phyloP scores from a whole-genome alignment of 2,888 invertebrate genomes.

The Leptopterna dolabrata region DNA sequence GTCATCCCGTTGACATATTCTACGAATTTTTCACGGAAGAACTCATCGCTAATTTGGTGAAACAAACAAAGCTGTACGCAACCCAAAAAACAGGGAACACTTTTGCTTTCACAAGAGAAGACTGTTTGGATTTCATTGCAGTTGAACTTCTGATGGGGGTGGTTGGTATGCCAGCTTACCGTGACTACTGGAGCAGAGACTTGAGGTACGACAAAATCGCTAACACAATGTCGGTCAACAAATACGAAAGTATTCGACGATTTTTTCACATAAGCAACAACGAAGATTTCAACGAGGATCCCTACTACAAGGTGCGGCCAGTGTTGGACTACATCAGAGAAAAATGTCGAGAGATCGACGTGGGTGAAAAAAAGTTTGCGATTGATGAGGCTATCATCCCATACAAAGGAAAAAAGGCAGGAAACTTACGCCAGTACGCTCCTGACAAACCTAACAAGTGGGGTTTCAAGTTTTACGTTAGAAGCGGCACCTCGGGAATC shows the following conservation, averaged over 20 bases:
- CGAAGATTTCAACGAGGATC: neutral
- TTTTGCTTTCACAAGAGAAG: neutral
- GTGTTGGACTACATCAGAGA: neutral
- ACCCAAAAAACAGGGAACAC: too few species aligned
- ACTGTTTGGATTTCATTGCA: neutral
- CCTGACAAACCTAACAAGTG: too few species aligned
- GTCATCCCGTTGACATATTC: too few species aligned
- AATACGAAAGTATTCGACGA: too few species aligned
- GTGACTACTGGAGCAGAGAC: neutral
- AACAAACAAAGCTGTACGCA: too few species aligned
- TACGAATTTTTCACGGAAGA: too few species aligned
- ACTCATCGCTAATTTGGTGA: too few species aligned
- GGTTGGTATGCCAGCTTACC: neutral
- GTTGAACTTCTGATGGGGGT: constrained; percentile 9
- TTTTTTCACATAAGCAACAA: constrained; percentile 11
- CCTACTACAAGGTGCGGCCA: neutral
- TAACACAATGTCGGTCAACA: constrained; percentile 7
- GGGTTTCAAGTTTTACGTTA: constrained; percentile 65
- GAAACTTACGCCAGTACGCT: too few species aligned
- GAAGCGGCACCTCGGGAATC: constrained; percentile 65
- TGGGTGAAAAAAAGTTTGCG: constrained; percentile 61
- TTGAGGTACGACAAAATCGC: constrained; percentile 22
- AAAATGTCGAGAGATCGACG: constrained; percentile 38
- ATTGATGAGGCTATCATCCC: too few species aligned
- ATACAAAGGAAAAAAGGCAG: too few species aligned